A percentile compares a stretch with the other conserved stretches of the same genome.
Evolutionary conservation across 2,888 invertebrate genomes (phyloP).

Genomic region (Cylindroiulus punctatus): DNA sequence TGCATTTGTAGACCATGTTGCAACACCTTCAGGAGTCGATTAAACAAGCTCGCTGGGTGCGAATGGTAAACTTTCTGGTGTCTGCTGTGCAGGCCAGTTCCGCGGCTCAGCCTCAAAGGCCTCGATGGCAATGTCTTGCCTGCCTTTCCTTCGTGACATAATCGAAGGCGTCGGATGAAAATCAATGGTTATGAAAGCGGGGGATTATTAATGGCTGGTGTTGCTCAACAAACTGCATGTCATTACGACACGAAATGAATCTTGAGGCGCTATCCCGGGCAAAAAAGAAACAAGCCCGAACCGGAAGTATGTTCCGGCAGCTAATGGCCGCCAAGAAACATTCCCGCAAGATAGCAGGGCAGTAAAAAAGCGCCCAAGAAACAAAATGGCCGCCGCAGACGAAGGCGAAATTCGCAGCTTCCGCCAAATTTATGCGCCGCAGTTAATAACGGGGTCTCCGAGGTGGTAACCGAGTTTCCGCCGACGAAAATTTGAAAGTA

Average conservation of each 20-base stretch:
- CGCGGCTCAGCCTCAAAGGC: no score
- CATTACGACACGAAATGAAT: conserved; percentile 4
- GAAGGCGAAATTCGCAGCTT: neutral
- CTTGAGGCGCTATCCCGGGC: neutral
- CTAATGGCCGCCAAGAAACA: neutral
- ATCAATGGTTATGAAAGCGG: conserved; percentile 18
- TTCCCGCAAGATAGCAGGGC: neutral
- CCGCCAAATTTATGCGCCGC: neutral
- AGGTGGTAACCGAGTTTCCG: conserved; percentile 10
- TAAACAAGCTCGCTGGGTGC: no score
- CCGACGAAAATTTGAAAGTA: neutral
- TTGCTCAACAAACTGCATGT: conserved; percentile 18
- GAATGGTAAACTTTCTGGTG: no score
- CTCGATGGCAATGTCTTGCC: neutral
- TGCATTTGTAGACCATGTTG: no score
- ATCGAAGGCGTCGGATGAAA: neutral
- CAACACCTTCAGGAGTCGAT: no score
- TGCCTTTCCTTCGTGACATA: neutral
- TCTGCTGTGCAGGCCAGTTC: no score
- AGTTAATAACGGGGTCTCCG: conserved; percentile 1
- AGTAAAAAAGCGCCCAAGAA: neutral
- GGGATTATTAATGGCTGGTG: neutral
- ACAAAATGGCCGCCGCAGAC: no score
- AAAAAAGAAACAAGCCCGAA: neutral
- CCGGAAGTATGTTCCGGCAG: neutral